Evolutionary conservation across 1,140 invertebrate genomes (phyloP).

Genomic region (Megalopta genalis): DNA sequence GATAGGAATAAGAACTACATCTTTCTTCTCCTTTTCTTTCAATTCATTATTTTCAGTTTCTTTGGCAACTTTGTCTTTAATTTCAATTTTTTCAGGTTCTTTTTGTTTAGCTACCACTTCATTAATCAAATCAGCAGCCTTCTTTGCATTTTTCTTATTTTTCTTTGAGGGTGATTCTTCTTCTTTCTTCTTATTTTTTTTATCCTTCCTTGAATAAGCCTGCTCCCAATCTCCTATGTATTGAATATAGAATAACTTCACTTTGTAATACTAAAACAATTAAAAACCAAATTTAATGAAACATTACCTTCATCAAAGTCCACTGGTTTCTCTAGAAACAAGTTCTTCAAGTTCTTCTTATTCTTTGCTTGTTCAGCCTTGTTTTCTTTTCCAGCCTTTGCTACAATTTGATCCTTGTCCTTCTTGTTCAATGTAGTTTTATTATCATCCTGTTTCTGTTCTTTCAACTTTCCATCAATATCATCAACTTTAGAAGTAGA

Average conservation of each 20-base stretch:
- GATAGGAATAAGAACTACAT: constrained; percentile 73
- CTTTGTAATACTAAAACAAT: not conserved
- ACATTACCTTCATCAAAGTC: constrained; percentile 85
- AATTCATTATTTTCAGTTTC: constrained; percentile 80
- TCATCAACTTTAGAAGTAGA: constrained; percentile 71
- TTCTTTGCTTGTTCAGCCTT: constrained; percentile 80
- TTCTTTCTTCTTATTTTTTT: constrained; percentile 83
- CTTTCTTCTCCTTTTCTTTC: constrained; percentile 77
- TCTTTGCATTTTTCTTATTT: constrained; percentile 74
- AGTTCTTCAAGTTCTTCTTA: constrained; percentile 81
- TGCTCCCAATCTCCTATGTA: constrained; percentile 84
- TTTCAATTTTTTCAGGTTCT: constrained; percentile 77
- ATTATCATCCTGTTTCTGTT: constrained; percentile 80
- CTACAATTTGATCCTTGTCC: constrained; percentile 75
- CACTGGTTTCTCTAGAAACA: constrained; percentile 83
- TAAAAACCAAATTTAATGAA: not conserved
- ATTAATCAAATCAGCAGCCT: constrained; percentile 70
- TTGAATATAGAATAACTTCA: constrained; percentile 7
- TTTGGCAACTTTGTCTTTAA: constrained; percentile 80
- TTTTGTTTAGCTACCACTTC: constrained; percentile 71
- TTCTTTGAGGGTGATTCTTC: constrained; percentile 80
- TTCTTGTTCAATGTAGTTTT: constrained; percentile 71
- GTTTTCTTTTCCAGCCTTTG: constrained; percentile 78
- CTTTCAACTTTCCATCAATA: constrained; percentile 76
- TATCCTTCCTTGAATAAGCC: constrained; percentile 85